Conservation (phyloP, 1,140 invertebrate genomes). For the Belonocnema kinseyi region DNA sequence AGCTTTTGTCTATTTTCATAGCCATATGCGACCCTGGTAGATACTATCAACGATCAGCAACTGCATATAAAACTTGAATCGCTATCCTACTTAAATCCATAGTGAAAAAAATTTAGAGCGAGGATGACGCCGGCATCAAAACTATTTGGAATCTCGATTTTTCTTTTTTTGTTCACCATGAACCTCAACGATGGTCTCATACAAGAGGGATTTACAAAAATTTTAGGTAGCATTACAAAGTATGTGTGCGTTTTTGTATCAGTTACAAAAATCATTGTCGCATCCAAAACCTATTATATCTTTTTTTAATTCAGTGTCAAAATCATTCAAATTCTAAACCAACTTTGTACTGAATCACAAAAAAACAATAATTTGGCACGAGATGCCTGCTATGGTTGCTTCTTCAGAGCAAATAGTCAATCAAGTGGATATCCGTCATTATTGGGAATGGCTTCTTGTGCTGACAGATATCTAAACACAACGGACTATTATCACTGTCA, state of each 20-base stretch:
- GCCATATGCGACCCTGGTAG: not conserved
- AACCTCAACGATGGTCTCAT: slow-evolving; percentile 42
- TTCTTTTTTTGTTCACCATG: slow-evolving; percentile 34
- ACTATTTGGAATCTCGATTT: slow-evolving; percentile 29
- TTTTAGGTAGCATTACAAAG: slow-evolving; percentile 45
- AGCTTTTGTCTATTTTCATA: too few species aligned
- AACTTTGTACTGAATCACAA: slow-evolving; percentile 65
- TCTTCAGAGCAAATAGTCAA: slow-evolving; percentile 59
- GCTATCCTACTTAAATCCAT: slow-evolving; percentile 9
- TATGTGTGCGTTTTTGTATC: not conserved
- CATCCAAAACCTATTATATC: not conserved
- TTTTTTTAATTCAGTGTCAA: slow-evolving; percentile 50
- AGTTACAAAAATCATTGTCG: not conserved
- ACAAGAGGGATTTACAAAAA: slow-evolving; percentile 50
- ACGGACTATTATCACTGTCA: slow-evolving; percentile 63
- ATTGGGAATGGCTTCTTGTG: slow-evolving; percentile 59
- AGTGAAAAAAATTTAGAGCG: slow-evolving; percentile 31
- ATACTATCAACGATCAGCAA: slow-evolving; percentile 20
- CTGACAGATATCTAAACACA: slow-evolving; percentile 59
- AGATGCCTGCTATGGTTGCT: slow-evolving; percentile 69
- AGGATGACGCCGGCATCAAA: slow-evolving; percentile 46
- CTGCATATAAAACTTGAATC: slow-evolving; percentile 23
- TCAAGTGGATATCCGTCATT: slow-evolving; percentile 59
- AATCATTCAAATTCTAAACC: slow-evolving; percentile 63
- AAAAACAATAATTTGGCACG: slow-evolving; percentile 44